Evolutionary conservation across 2,888 invertebrate genomes (phyloP).

Genomic region (Halocaridina rubra): DNA sequence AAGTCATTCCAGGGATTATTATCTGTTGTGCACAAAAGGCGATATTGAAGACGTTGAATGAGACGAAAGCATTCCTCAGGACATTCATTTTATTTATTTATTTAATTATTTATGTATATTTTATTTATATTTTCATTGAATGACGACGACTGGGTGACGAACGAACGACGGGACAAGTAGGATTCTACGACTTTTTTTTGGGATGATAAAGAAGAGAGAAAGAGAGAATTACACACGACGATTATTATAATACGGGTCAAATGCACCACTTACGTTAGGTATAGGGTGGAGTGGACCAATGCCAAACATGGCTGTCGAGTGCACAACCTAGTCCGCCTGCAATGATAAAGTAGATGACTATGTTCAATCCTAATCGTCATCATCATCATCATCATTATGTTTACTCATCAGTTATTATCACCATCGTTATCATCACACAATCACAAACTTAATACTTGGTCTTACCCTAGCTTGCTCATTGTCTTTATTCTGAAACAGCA

Average conservation of each 20-base stretch:
- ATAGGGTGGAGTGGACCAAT: constrained; percentile 42
- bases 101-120: too few species aligned
- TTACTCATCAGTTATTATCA: not conserved
- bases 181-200: not conserved
- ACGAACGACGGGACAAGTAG: not conserved
- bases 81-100: too few species aligned
- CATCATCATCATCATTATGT: not conserved
- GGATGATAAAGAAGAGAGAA: too few species aligned
- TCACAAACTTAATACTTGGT: not conserved
- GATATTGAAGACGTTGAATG: not conserved
- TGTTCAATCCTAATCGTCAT: not conserved
- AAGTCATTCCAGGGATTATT: too few species aligned
- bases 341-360: constrained; percentile 19
- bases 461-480: not conserved
- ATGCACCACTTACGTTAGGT: constrained; percentile 40
- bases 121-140: too few species aligned
- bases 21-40: too few species aligned
- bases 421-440: not conserved
- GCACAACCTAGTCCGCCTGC: constrained; percentile 20
- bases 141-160: not conserved
- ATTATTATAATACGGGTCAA: not conserved
- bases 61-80: too few species aligned
- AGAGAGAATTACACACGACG: constrained; percentile 1
- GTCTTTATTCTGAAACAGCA: not conserved
- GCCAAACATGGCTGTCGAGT: constrained; percentile 41